These are phyloP conservation scores for Drosophila lacteicornis DNA, from an alignment of 1,140 invertebrate genomes.

Conservation along the genomic window DNA sequence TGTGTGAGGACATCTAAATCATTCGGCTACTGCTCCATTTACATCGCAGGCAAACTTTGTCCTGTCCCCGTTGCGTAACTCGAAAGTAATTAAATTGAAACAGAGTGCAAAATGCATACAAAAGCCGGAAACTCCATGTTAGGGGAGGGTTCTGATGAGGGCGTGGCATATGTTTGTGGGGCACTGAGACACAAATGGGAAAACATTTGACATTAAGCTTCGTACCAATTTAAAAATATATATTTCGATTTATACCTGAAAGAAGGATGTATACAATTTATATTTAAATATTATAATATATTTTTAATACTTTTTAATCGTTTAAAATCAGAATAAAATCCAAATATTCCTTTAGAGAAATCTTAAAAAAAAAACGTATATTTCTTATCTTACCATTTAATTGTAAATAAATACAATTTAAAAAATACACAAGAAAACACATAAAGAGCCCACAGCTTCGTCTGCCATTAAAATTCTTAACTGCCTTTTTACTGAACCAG, in stretches of 20 bases:
- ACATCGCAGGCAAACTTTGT: conserved; percentile 58
- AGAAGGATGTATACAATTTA: too few species aligned
- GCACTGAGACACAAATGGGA: neutral
- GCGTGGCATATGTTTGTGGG: conserved; percentile 36
- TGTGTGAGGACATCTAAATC: conserved; percentile 39
- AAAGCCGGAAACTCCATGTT: conserved; percentile 39
- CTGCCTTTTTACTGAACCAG: too few species aligned
- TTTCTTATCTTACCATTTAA: too few species aligned
- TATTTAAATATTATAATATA: too few species aligned
- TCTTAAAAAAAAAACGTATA: too few species aligned
- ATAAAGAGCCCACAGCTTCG: too few species aligned
- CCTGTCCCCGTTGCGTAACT: conserved; percentile 70
- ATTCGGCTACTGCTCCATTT: conserved; percentile 43
- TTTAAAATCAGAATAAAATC: neutral
- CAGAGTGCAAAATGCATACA: conserved; percentile 72
- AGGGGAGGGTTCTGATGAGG: conserved; percentile 4
- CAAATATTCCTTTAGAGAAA: neutral
- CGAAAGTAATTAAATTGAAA: conserved; percentile 81
- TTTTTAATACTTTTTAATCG: neutral
- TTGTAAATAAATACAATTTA: too few species aligned
- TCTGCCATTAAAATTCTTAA: too few species aligned
- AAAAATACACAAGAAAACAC: too few species aligned
- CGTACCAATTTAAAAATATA: neutral
- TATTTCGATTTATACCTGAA: neutral
- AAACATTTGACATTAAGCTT: neutral